These are phyloP conservation scores for Hypomesus transpacificus DNA, from an alignment of 2,113 vertebrate species.

Conservation along the genomic window DNA sequence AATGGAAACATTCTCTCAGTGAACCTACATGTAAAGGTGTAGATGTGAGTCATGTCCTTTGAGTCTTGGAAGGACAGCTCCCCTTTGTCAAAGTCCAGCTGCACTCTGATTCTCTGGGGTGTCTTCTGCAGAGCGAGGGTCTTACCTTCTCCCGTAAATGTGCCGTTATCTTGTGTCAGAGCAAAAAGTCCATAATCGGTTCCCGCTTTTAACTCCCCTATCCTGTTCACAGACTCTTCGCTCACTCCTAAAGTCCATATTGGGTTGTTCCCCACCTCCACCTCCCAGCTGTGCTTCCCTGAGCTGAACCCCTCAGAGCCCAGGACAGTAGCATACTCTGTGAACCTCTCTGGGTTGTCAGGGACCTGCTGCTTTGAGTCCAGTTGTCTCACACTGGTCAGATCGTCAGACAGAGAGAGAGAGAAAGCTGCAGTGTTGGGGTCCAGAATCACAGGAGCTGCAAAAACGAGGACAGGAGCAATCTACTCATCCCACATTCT, in stretches of 20 bases:
- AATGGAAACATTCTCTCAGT: slow-evolving; percentile 12
- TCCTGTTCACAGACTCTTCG: slow-evolving; percentile 13
- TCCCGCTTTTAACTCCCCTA: neutral
- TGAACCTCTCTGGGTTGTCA: too few species aligned
- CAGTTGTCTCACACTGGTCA: slow-evolving; percentile 6
- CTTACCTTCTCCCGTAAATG: neutral
- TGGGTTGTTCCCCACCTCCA: too few species aligned
- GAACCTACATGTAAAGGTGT: neutral
- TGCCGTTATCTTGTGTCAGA: neutral
- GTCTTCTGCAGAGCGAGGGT: neutral
- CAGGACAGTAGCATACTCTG: too few species aligned
- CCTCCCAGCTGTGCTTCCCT: too few species aligned
- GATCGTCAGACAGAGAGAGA: slow-evolving; percentile 18
- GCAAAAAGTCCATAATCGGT: slow-evolving; percentile 15
- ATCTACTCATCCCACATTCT: too few species aligned
- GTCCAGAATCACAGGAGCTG: too few species aligned
- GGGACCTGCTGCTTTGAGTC: neutral
- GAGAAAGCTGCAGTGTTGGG: neutral
- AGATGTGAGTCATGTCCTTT: neutral
- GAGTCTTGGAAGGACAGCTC: slow-evolving; percentile 2
- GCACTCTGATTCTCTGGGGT: neutral
- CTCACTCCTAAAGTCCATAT: slow-evolving; percentile 6
- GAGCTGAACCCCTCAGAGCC: too few species aligned
- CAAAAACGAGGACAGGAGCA: too few species aligned
- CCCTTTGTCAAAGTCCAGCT: neutral